A percentile compares a stretch with the other conserved stretches of the same genome.
Evolutionary conservation across 2,888 invertebrate genomes (phyloP).

Genomic region (Aspidiotus rigidus): DNA sequence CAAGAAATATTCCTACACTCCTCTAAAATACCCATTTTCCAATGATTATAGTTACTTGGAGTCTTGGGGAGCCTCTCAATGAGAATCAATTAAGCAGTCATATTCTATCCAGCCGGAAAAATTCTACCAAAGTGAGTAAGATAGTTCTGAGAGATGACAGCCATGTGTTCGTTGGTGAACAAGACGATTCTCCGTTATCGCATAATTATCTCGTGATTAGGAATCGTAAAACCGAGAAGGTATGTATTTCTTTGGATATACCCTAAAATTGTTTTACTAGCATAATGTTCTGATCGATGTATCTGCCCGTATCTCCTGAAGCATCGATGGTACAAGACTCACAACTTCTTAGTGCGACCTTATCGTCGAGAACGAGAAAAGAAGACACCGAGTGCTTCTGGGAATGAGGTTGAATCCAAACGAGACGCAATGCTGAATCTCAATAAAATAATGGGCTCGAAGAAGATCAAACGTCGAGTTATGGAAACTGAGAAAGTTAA

Average conservation of each 20-base stretch:
- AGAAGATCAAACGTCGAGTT: slow-evolving; percentile 9
- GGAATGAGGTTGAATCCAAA: neutral
- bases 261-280: neutral
- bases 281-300: neutral
- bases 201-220: slow-evolving; percentile 11
- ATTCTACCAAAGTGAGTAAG: slow-evolving; percentile 1
- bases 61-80: neutral
- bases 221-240: slow-evolving; percentile 11
- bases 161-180: neutral
- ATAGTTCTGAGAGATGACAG: neutral
- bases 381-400: neutral
- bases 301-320: neutral
- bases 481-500: slow-evolving; percentile 8
- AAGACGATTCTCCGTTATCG: neutral
- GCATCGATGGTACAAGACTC: neutral
- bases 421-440: neutral
- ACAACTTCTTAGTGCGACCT: slow-evolving; percentile 9
- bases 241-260: neutral
- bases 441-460: slow-evolving; percentile 11
- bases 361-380: neutral
- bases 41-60: slow-evolving; percentile 13
- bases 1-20: too few relatives aligned
- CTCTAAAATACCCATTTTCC: too few relatives aligned
- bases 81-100: neutral
- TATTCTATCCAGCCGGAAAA: slow-evolving; percentile 8